A percentile compares a stretch with the other conserved stretches of the same genome.
These are phyloP conservation scores for Liopterus haemorrhoidalis DNA, from an alignment of 2,888 invertebrate species.

Conservation along the genomic window DNA sequence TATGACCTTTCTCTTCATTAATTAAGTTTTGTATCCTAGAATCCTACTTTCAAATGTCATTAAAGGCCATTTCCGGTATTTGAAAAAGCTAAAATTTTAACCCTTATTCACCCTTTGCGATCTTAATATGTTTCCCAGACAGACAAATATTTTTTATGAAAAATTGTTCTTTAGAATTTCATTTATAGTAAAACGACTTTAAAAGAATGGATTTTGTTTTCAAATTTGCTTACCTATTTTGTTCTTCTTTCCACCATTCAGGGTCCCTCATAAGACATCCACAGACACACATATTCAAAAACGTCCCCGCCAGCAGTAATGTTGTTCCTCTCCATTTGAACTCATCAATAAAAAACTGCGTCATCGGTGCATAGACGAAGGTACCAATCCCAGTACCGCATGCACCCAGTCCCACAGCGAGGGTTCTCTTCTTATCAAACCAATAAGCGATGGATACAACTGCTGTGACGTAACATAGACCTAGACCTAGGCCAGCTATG, in stretches of 20 bases:
- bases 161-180: constrained; percentile 44
- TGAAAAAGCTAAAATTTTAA: neutral
- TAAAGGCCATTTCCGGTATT: no score
- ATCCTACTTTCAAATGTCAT: no score
- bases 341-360: constrained; percentile 67
- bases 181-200: constrained; percentile 35
- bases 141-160: neutral
- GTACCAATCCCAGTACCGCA: constrained; percentile 88
- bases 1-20: no score
- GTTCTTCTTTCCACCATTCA: constrained; percentile 69
- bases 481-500: constrained; percentile 76
- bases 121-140: neutral
- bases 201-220: constrained; percentile 18
- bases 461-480: constrained; percentile 80
- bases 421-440: constrained; percentile 81
- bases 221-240: constrained; percentile 47
- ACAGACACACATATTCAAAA: constrained; percentile 78
- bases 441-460: constrained; percentile 89
- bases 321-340: constrained; percentile 84
- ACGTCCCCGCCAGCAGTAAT: constrained; percentile 72
- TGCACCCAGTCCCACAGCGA: constrained; percentile 82
- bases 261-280: constrained; percentile 84
- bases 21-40: no score
- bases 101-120: neutral
- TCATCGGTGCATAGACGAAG: constrained; percentile 80